A percentile compares a stretch with the other conserved stretches of the same genome.
Evolutionary conservation across 2,888 invertebrate genomes (phyloP).

Genomic region (Oscheius sp.): DNA sequence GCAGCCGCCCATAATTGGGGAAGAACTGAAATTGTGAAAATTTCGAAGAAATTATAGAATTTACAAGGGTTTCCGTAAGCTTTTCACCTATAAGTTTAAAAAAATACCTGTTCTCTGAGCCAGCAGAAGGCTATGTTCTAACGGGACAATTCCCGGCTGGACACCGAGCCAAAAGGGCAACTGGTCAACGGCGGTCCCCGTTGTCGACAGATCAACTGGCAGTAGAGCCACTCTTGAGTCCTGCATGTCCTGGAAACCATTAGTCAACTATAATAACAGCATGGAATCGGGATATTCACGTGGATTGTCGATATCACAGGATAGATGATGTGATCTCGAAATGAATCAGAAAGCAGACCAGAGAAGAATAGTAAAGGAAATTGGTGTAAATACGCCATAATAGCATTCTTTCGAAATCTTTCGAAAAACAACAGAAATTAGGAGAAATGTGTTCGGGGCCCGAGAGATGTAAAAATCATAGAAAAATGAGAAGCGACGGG

Average conservation of each 20-base stretch:
- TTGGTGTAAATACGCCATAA: slow-evolving; percentile 18
- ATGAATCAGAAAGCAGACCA: slow-evolving; percentile 16
- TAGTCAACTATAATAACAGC: neutral
- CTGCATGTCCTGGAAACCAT: neutral
- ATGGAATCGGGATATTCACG: neutral
- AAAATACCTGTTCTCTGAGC: slow-evolving; percentile 39
- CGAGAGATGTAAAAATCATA: no score
- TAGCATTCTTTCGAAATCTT: neutral
- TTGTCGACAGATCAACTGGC: slow-evolving; percentile 30
- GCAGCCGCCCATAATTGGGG: slow-evolving; percentile 57
- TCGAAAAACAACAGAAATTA: neutral
- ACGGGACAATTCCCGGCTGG: slow-evolving; percentile 24
- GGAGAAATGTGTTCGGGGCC: no score
- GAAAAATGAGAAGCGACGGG: no score
- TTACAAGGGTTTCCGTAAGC: no score
- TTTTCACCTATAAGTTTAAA: neutral
- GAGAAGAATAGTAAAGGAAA: slow-evolving; percentile 37
- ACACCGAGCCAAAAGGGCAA: slow-evolving; percentile 37
- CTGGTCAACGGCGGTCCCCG: slow-evolving; percentile 18
- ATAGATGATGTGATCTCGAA: slow-evolving; percentile 20
- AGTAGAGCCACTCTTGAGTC: slow-evolving; percentile 12
- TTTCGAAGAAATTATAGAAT: no score
- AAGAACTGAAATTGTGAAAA: slow-evolving; percentile 44
- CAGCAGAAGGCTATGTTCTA: slow-evolving; percentile 50
- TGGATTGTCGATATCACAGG: neutral